phyloP scores from a whole-genome alignment of 35 echinoderm and acorn worm species.

The Lytechinus variegatus region DNA sequence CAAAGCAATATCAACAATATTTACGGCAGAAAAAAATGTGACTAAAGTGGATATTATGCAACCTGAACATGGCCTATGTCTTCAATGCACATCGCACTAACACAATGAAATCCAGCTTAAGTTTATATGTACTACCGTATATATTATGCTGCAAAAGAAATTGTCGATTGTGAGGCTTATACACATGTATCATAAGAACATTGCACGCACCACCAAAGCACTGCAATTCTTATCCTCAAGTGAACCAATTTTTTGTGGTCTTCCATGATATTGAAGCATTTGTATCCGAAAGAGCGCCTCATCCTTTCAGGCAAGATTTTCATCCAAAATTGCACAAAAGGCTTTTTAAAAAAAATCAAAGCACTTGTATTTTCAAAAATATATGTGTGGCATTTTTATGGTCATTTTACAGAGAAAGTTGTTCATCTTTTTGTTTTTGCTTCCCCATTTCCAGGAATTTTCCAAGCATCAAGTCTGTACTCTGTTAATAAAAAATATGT shows the following conservation, averaged over 20 bases:
- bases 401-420: neutral
- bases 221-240: neutral
- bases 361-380: neutral
- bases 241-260: neutral
- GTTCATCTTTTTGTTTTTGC: too few relatives aligned
- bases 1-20: too few relatives aligned
- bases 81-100: neutral
- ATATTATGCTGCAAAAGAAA: neutral
- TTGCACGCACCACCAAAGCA: neutral
- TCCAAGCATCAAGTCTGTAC: too few relatives aligned
- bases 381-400: neutral
- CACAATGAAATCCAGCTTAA: neutral
- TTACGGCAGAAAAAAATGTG: neutral
- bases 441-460: too few relatives aligned
- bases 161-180: neutral
- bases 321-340: neutral
- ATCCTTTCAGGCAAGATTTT: neutral
- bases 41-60: neutral
- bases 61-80: neutral
- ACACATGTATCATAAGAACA: neutral
- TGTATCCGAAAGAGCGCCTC: neutral
- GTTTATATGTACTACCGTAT: neutral
- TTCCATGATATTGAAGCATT: neutral
- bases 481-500: too few relatives aligned
- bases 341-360: neutral